Conservation (phyloP, 23 tunicate species). For the Aplidium turbinatum region DNA sequence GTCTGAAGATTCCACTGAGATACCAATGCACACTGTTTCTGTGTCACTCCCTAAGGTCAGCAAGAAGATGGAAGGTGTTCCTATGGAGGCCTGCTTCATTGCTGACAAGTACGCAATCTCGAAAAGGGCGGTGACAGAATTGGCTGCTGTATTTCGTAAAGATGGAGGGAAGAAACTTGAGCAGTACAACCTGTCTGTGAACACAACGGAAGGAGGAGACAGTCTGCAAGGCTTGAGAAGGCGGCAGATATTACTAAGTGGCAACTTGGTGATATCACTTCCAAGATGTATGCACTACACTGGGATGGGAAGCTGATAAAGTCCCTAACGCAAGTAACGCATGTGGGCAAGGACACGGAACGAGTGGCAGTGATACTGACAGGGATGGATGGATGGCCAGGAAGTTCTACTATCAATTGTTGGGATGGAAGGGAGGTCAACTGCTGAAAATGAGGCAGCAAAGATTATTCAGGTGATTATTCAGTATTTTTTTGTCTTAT, state of each 20-base stretch:
- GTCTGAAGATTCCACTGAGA: not conserved
- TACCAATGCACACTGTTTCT: not conserved
- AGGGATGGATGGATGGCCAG: conserved; percentile 6
- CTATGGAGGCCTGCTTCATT: not conserved
- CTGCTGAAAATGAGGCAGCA: conserved; percentile 14
- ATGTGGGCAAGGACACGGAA: conserved; percentile 12
- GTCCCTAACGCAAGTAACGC: not conserved
- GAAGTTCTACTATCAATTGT: conserved; percentile 9
- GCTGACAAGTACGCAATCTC: conserved; percentile 9
- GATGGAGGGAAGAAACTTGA: not conserved
- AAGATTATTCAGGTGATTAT: not conserved
- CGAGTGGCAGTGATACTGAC: conserved; percentile 7
- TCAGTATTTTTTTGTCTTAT: too few relatives aligned
- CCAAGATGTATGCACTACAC: not conserved
- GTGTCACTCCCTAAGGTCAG: not conserved
- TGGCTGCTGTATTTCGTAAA: conserved; percentile 9
- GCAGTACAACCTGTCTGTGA: conserved; percentile 4
- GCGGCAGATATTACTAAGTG: not conserved
- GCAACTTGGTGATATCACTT: not conserved
- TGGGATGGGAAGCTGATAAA: conserved; percentile 25
- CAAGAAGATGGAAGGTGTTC: not conserved
- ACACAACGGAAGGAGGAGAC: too few relatives aligned
- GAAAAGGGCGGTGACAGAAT: conserved; percentile 8
- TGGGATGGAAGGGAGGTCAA: not conserved
- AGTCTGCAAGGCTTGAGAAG: too few relatives aligned